Evolutionary conservation across 2,797 vertebrate genomes (phyloP).

Genomic region (Sebastes minor): DNA sequence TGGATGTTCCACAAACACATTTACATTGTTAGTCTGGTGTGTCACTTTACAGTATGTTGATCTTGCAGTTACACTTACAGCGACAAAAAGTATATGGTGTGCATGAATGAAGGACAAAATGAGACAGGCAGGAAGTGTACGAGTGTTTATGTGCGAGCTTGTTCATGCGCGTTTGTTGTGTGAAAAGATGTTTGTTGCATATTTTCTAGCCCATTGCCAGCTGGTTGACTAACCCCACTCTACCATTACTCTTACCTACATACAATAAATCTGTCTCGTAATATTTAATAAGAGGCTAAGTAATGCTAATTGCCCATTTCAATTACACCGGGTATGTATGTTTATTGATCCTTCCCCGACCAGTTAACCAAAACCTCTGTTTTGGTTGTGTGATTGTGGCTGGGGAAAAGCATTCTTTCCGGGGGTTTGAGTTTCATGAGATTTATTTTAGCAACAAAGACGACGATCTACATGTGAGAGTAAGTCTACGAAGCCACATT

Average conservation of each 20-base stretch:
- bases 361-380: constrained; percentile 37
- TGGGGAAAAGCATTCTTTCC: constrained; percentile 27
- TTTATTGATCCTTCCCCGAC: constrained; percentile 50
- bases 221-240: constrained; percentile 8
- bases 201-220: constrained; percentile 29
- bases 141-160: neutral
- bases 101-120: constrained; percentile 8
- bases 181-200: constrained; percentile 23
- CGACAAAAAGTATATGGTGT: neutral
- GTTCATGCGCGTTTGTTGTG: neutral
- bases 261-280: constrained; percentile 38
- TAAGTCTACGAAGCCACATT: neutral
- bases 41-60: constrained; percentile 15
- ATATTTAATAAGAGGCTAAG: constrained; percentile 44
- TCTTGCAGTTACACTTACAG: constrained; percentile 1
- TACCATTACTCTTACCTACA: constrained; percentile 26
- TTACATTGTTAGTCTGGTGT: constrained; percentile 20
- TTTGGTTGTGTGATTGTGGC: constrained; percentile 26
- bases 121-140: neutral
- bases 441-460: constrained; percentile 32
- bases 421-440: neutral
- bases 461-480: neutral
- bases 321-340: constrained; percentile 12
- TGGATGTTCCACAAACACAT: constrained; percentile 32
- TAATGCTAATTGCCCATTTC: constrained; percentile 26